These are phyloP conservation scores for Forficula auricularia DNA, from an alignment of 1,140 invertebrate species.

Conservation along the genomic window DNA sequence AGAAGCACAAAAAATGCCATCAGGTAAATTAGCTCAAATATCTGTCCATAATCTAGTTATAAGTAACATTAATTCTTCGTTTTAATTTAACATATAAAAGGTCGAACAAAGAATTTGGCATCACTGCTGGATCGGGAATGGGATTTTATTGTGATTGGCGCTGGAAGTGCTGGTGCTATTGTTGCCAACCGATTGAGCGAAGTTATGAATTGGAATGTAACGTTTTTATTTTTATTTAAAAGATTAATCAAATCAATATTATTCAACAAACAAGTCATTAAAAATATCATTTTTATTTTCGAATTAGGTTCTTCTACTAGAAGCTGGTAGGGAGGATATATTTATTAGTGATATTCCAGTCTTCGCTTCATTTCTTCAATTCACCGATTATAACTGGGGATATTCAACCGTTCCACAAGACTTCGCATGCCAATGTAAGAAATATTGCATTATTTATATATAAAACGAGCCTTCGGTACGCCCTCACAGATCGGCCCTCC, in stretches of 20 bases:
- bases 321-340: constrained; percentile 47
- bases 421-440: neutral
- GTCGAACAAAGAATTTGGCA: no score
- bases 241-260: no score
- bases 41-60: no score
- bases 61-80: no score
- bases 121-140: constrained; percentile 34
- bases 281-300: no score
- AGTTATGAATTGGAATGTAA: constrained; percentile 56
- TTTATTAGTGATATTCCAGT: constrained; percentile 46
- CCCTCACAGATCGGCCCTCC: no score
- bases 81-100: no score
- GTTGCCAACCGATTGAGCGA: constrained; percentile 74
- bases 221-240: constrained; percentile 27
- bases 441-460: no score
- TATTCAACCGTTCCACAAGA: constrained; percentile 49
- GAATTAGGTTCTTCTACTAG: constrained; percentile 35
- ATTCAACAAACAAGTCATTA: no score
- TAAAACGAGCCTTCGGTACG: no score
- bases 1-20: no score
- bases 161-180: constrained; percentile 75
- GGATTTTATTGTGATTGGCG: constrained; percentile 72
- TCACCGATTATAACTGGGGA: constrained; percentile 45
- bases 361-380: constrained; percentile 47
- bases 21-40: no score